These are phyloP conservation scores for Indri indri DNA, from an alignment of 2,113 vertebrate genomes.

Conservation along the genomic window DNA sequence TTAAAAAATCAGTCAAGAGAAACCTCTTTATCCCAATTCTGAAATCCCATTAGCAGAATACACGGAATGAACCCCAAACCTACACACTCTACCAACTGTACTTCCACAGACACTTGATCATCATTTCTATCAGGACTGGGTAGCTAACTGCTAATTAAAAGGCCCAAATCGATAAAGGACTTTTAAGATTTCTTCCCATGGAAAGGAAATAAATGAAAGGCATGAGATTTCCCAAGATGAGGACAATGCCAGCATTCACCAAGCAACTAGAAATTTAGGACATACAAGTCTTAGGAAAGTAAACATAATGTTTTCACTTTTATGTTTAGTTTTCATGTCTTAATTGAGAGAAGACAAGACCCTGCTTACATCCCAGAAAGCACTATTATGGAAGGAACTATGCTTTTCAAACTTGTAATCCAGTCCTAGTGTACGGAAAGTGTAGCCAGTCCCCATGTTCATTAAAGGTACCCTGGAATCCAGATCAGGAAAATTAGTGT, in stretches of 20 bases:
- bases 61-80: not conserved
- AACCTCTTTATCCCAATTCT: not conserved
- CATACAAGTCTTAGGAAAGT: not conserved
- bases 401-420: not conserved
- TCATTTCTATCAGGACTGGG: not conserved
- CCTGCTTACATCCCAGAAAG: not conserved
- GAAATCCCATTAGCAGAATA: not conserved
- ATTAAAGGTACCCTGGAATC: not conserved
- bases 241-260: not conserved
- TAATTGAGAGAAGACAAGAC: not conserved
- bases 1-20: conserved; percentile 39
- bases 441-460: not conserved
- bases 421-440: not conserved
- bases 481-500: not conserved
- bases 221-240: not conserved
- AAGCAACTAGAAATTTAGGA: not conserved
- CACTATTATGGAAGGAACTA: not conserved
- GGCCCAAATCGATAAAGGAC: not conserved
- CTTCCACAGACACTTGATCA: not conserved
- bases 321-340: not conserved
- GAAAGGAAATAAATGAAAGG: not conserved
- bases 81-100: not conserved
- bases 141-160: not conserved
- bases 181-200: not conserved
- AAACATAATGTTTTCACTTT: not conserved